Conservation (phyloP, 1,140 invertebrate genomes). For the honey bee (Apis mellifera) region Amel_HAv3.1 CM009935.2:13888001-13888500, state of each 20-base stretch:
- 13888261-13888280: background rate
- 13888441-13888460: background rate
- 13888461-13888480: background rate
- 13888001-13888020: background rate
- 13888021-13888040: background rate
- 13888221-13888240: too few relatives aligned
- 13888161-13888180: background rate
- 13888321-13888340: too few relatives aligned
- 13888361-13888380: background rate
- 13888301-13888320: conserved; percentile 19
- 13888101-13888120: background rate
- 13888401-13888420: conserved; percentile 8
- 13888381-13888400: conserved; percentile 19
- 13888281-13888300: too few relatives aligned
- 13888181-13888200: background rate
- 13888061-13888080: background rate
- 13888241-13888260: background rate
- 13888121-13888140: background rate
- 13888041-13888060: background rate
- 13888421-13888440: conserved; percentile 9
- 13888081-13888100: background rate
- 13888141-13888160: too few relatives aligned
- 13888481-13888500: background rate
- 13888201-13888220: background rate
- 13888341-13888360: background rate